Evolutionary conservation across 2,888 invertebrate genomes (phyloP).

Genomic region (Acronicta leporina): DNA sequence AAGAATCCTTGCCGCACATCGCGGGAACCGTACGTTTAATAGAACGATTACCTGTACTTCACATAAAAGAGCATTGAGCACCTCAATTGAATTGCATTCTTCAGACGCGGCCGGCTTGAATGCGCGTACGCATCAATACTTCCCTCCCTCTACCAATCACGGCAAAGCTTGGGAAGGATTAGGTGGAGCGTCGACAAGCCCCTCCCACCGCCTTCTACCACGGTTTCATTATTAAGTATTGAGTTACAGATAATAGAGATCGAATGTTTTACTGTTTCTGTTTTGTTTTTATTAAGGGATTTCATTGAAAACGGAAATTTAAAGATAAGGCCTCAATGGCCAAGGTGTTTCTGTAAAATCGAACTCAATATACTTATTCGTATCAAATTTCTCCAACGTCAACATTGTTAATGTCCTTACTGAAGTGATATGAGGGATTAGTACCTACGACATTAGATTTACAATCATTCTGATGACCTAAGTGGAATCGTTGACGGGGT

Average conservation of each 20-base stretch:
- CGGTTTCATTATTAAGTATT: slow-evolving; percentile 74
- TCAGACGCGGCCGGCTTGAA: slow-evolving; percentile 60
- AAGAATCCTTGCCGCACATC: slow-evolving; percentile 38
- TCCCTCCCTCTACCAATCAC: slow-evolving; percentile 73
- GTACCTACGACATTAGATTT: too few species aligned
- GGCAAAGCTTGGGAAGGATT: slow-evolving; percentile 59
- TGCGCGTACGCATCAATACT: slow-evolving; percentile 74
- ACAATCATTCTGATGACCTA: too few species aligned
- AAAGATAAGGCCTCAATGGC: slow-evolving; percentile 63
- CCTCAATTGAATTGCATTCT: slow-evolving; percentile 81
- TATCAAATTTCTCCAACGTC: slow-evolving; percentile 55
- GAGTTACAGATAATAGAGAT: slow-evolving; percentile 79
- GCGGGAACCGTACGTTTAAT: slow-evolving; percentile 56
- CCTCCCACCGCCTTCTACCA: slow-evolving; percentile 78
- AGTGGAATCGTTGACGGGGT: too few species aligned
- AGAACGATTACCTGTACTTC: slow-evolving; percentile 72
- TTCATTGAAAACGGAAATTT: slow-evolving; percentile 72
- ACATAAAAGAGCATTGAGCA: slow-evolving; percentile 75
- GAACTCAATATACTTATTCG: slow-evolving; percentile 52
- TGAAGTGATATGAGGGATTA: slow-evolving; percentile 30
- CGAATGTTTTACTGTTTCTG: slow-evolving; percentile 63
- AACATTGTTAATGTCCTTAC: slow-evolving; percentile 46
- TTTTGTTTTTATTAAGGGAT: slow-evolving; percentile 65
- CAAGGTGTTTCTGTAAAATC: slow-evolving; percentile 60
- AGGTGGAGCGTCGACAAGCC: slow-evolving; percentile 64